Evolutionary conservation across 1,140 invertebrate genomes (phyloP).

Genomic region (Drosophila pseudoobscura): DNA sequence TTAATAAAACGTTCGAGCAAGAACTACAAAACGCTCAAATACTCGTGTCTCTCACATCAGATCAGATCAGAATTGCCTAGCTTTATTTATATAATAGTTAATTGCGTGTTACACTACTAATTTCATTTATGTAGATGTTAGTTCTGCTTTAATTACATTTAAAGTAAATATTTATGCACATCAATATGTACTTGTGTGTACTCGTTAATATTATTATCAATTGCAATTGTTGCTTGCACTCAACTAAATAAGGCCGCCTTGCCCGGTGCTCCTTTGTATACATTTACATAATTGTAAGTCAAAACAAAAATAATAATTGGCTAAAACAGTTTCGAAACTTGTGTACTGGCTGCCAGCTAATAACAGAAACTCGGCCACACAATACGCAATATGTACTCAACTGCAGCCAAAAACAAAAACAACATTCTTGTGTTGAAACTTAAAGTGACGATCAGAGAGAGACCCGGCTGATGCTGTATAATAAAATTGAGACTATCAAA

Average conservation of each 20-base stretch:
- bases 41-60: conserved; percentile 49
- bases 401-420: conserved; percentile 16
- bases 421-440: conserved; percentile 23
- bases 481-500: conserved; percentile 7
- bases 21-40: conserved; percentile 58
- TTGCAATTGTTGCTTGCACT: conserved; percentile 59
- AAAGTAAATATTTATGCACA: conserved; percentile 72
- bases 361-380: not conserved
- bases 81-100: conserved; percentile 75
- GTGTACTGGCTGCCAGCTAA: too few species aligned
- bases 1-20: conserved; percentile 62
- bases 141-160: conserved; percentile 72
- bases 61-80: conserved; percentile 64
- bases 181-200: conserved; percentile 48
- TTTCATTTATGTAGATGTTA: conserved; percentile 62
- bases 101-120: conserved; percentile 77
- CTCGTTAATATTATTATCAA: conserved; percentile 71
- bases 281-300: conserved; percentile 46
- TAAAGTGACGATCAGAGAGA: conserved; percentile 28
- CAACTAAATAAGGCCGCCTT: conserved; percentile 6
- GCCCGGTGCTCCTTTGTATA: conserved; percentile 28
- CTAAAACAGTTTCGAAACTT: conserved; percentile 20
- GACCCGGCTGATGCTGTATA: not conserved
- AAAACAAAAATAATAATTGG: conserved; percentile 27
- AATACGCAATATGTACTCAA: conserved; percentile 1